Conservation (phyloP, 2,797 vertebrate species). For the Labeo calbasu region DNA sequence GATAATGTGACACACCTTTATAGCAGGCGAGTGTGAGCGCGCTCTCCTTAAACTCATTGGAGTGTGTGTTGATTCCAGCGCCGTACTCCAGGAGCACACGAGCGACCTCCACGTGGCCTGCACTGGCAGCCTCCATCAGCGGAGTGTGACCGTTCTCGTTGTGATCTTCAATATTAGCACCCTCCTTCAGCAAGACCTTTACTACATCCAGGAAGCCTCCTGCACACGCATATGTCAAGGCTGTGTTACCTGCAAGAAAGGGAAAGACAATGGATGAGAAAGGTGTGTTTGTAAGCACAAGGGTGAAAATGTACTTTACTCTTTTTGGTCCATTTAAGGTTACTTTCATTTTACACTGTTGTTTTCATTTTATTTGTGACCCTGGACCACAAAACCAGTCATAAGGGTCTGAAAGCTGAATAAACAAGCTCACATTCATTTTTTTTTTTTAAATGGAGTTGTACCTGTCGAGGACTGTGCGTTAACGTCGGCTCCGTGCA, state of each 20-base stretch:
- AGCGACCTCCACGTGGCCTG: conserved; percentile 96
- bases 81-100: conserved; percentile 96
- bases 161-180: conserved; percentile 99
- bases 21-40: conserved; percentile 98
- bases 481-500: conserved; percentile 96
- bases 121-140: conserved; percentile 98
- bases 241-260: conserved; percentile 88
- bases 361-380: background rate
- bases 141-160: conserved; percentile 99
- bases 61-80: conserved; percentile 99
- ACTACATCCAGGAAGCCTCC: conserved; percentile 98
- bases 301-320: background rate
- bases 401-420: too few relatives aligned
- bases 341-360: background rate
- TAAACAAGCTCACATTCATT: too few relatives aligned
- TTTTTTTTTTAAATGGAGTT: too few relatives aligned
- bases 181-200: conserved; percentile 97
- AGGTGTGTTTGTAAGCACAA: background rate
- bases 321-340: background rate
- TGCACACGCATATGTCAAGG: conserved; percentile 95
- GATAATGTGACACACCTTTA: conserved; percentile 83
- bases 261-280: background rate
- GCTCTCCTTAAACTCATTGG: conserved; percentile 99
- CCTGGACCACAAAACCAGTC: too few relatives aligned
- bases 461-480: conserved; percentile 97